Evolutionary conservation across 2,797 vertebrate species (phyloP).

Genomic region (Notolabrus celidotus): DNA sequence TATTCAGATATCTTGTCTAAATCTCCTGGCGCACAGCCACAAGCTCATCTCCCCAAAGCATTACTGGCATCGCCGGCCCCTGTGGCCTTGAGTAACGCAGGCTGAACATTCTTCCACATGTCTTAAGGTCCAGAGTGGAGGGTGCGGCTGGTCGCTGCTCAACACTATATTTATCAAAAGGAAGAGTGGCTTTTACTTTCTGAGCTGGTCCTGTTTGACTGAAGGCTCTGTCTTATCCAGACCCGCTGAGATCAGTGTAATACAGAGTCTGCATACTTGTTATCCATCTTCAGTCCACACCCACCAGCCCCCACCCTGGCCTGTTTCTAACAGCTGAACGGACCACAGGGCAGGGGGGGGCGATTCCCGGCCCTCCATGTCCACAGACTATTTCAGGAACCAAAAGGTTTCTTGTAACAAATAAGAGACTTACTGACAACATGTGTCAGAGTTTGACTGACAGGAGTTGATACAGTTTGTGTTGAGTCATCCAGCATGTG

Average conservation of each 20-base stretch:
- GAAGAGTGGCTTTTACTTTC: slow-evolving; percentile 56
- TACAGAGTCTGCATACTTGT: slow-evolving; percentile 54
- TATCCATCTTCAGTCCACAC: slow-evolving; percentile 59
- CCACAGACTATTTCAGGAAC: slow-evolving; percentile 73
- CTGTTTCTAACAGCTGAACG: slow-evolving; percentile 72
- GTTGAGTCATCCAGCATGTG: slow-evolving; percentile 31
- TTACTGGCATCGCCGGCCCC: slow-evolving; percentile 66
- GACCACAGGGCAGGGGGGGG: slow-evolving; percentile 45
- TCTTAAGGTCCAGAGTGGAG: slow-evolving; percentile 67
- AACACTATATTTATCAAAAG: slow-evolving; percentile 79
- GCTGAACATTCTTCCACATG: slow-evolving; percentile 76
- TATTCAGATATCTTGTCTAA: slow-evolving; percentile 62
- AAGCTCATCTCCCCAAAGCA: slow-evolving; percentile 58
- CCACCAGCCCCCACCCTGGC: slow-evolving; percentile 11
- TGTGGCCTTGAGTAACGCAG: slow-evolving; percentile 57
- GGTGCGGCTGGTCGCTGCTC: slow-evolving; percentile 62
- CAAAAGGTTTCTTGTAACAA: slow-evolving; percentile 74
- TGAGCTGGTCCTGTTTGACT: slow-evolving; percentile 46
- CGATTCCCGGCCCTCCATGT: slow-evolving; percentile 48
- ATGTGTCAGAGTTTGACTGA: slow-evolving; percentile 11
- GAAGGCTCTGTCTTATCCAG: slow-evolving; percentile 45
- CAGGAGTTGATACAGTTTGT: slow-evolving; percentile 10
- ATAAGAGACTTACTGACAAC: slow-evolving; percentile 59
- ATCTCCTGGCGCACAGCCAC: slow-evolving; percentile 63
- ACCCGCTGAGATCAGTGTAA: slow-evolving; percentile 43